Percentiles rank a stretch among this genome's conserved stretches.
phyloP scores from a whole-genome alignment of 2,888 invertebrate species.

The Tiliacea aurago region DNA sequence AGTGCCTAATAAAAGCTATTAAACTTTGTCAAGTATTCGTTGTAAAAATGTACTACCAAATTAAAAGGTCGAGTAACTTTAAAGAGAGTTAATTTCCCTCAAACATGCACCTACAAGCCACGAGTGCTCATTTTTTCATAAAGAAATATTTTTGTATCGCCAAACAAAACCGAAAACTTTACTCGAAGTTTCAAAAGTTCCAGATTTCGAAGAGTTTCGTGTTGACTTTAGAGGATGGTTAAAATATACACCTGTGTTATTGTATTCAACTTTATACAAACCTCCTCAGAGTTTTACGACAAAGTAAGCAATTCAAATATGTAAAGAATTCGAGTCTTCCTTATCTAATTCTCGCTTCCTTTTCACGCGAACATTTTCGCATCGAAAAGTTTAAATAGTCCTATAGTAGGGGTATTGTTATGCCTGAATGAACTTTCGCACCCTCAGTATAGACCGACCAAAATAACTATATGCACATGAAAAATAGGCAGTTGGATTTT shows the following conservation, averaged over 20 bases:
- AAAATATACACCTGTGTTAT: constrained; percentile 50
- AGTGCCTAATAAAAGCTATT: constrained; percentile 6
- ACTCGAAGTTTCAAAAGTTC: constrained; percentile 30
- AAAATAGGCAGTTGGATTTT: constrained; percentile 52
- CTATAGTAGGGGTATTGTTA: constrained; percentile 74
- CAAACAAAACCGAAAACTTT: constrained; percentile 38
- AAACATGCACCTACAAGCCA: constrained; percentile 9
- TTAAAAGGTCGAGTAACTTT: background rate
- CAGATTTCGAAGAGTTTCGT: constrained; percentile 31
- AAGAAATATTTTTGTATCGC: constrained; percentile 41
- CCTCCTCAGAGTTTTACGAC: constrained; percentile 35
- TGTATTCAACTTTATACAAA: constrained; percentile 47
- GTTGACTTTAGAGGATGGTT: constrained; percentile 42
- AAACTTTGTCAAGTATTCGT: background rate
- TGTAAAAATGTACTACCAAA: background rate
- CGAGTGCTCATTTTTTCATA: constrained; percentile 18
- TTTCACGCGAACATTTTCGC: constrained; percentile 63
- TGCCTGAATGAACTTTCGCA: constrained; percentile 78
- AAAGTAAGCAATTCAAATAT: constrained; percentile 44
- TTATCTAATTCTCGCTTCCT: constrained; percentile 51
- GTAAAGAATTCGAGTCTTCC: constrained; percentile 29
- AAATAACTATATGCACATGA: constrained; percentile 72
- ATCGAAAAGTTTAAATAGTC: constrained; percentile 70
- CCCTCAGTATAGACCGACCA: constrained; percentile 72
- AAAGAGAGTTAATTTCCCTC: constrained; percentile 22